Evolutionary conservation across 2,797 vertebrate species (phyloP), one percentile per base, ranked within the genome.

Genomic region (Sebastes hopkinsi): DNA sequence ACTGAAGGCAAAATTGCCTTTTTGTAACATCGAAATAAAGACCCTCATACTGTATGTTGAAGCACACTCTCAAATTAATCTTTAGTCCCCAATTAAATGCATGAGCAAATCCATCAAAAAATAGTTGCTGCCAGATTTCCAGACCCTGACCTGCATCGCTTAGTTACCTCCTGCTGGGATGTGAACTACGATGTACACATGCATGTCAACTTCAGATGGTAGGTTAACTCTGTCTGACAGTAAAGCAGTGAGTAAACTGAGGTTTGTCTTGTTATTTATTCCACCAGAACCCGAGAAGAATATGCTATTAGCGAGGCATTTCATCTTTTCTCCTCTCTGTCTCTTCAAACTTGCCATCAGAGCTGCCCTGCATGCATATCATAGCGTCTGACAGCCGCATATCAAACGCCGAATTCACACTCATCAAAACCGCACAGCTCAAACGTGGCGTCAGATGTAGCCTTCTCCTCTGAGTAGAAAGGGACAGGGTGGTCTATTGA

Each of bases 351-450:
- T 73, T 70, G 8, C 50, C 81, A 38, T 74, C 84, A 82, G 25
- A 81, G 87, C 72, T 32, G 68, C 75, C 79, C 80, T 5, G 79
- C 67, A 8, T 27, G 75, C 75, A 61, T 67, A 72, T 89, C 85
- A 36, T 13, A 83, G 84, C n/a, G 9, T 46, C 86, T 81, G 89
- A 82, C 46, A 66, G 81, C 83, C 77, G 83, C 88, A 82, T 83
- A 93, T 93, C 91, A 92, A 92, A 92, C 83, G 23, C 7, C 4
- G 9, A 20, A 82, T 77, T 83, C 69, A 12, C 77, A 14, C 62
- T 79, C 84, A 87, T 92, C 85, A 90, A 66, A 88, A 36, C 79
- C 11, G 58, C 71, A 23, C 69, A 8, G 77, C 81, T 82, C 87
- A 79, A 74, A 83, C 12, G 50, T 11, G 1, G 60, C 78, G 36